Conservation (phyloP, 35 echinoderm and acorn worm species). For the Apostichopus parvimensis region DNA sequence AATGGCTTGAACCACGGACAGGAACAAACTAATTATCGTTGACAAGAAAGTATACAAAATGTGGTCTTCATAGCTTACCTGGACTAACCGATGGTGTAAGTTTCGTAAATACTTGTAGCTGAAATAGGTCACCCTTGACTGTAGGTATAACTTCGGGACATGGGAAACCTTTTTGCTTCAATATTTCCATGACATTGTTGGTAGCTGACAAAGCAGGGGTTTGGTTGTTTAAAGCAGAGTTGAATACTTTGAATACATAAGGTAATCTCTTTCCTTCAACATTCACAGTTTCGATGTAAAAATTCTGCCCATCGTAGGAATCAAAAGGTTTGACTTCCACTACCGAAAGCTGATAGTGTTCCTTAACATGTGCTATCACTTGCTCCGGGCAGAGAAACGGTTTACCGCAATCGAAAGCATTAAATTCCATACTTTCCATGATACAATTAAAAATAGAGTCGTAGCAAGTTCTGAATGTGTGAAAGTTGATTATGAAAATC, state of each 20-base stretch:
- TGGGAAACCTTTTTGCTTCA: not conserved
- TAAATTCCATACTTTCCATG: too few relatives aligned
- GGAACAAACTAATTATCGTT: not conserved
- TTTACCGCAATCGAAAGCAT: too few relatives aligned
- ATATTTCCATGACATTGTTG: not conserved
- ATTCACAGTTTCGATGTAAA: not conserved
- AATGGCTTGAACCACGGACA: too few relatives aligned
- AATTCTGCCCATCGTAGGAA: not conserved
- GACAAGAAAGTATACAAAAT: not conserved
- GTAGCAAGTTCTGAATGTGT: too few relatives aligned
- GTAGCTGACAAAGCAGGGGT: not conserved
- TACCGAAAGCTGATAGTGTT: not conserved
- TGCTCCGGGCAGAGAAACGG: not conserved
- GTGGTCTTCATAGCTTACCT: not conserved
- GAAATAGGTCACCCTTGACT: not conserved
- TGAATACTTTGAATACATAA: not conserved
- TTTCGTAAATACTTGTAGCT: not conserved
- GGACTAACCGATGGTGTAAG: not conserved
- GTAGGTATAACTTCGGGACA: not conserved
- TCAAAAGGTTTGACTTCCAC: not conserved
- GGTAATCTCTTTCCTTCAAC: not conserved
- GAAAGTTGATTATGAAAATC: too few relatives aligned
- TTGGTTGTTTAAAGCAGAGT: not conserved
- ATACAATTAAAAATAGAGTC: too few relatives aligned
- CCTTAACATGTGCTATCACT: not conserved